Conservation (phyloP, 2,113 vertebrate species). For the Larimichthys crocea region DNA sequence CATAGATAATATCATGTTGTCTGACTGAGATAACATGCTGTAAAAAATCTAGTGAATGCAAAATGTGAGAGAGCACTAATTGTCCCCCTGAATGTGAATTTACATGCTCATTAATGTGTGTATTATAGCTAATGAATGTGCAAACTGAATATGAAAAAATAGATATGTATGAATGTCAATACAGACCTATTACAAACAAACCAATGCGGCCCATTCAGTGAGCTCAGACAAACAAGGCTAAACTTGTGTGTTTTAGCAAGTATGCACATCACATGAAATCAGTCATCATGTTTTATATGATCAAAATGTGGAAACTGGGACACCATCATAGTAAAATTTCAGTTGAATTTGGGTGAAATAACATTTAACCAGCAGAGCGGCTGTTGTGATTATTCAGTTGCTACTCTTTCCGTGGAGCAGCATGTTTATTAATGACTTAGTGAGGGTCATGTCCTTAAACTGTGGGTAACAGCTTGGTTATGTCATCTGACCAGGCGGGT, state of each 20-base stretch:
- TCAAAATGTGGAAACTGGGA: neutral
- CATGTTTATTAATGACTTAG: constrained; percentile 46
- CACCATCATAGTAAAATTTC: neutral
- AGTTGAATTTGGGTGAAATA: neutral
- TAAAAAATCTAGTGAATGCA: constrained; percentile 2
- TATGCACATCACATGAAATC: neutral
- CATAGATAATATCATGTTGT: neutral
- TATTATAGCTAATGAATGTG: neutral
- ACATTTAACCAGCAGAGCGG: neutral
- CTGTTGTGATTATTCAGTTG: constrained; percentile 15
- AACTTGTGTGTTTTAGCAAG: neutral
- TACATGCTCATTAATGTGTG: neutral
- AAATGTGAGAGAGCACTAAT: neutral
- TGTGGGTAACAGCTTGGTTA: constrained; percentile 34
- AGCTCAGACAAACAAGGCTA: neutral
- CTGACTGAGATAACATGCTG: neutral
- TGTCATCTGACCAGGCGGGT: constrained; percentile 41
- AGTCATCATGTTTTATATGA: neutral
- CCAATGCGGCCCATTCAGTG: neutral
- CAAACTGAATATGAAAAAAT: neutral
- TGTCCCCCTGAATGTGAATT: neutral
- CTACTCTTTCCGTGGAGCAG: constrained; percentile 20
- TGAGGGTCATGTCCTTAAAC: constrained; percentile 40
- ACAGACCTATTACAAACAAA: neutral
- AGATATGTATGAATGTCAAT: neutral